Percentiles rank a stretch among this genome's conserved stretches.
phyloP scores from a whole-genome alignment of 2,888 invertebrate species.

The Cacoxenus indagator region DNA sequence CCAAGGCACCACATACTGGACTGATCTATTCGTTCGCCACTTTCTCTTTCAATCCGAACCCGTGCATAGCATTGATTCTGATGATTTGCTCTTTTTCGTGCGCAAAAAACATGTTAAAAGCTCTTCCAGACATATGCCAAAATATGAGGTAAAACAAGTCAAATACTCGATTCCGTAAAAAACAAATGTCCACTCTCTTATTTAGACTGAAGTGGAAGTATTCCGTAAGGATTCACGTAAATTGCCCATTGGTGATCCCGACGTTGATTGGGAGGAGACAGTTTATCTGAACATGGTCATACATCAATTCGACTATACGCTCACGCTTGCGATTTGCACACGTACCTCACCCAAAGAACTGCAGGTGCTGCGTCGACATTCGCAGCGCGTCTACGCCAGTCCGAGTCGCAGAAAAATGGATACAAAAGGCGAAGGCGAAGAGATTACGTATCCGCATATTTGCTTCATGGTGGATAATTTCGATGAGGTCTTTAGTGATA shows the following conservation, averaged over 20 bases:
- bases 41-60: constrained; percentile 92
- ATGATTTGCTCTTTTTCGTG: constrained; percentile 97
- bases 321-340: constrained; percentile 97
- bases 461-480: constrained; percentile 99
- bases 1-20: constrained; percentile 95
- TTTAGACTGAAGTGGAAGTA: constrained; percentile 93
- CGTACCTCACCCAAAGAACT: constrained; percentile 97
- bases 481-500: constrained; percentile 98
- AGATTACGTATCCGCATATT: constrained; percentile 98
- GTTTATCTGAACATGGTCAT: constrained; percentile 97
- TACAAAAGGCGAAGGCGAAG: constrained; percentile 97
- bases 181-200: background rate
- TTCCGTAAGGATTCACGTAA: constrained; percentile 97
- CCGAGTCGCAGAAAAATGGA: constrained; percentile 98
- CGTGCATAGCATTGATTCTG: constrained; percentile 83
- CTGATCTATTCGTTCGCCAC: constrained; percentile 93
- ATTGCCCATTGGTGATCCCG: constrained; percentile 94
- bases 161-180: background rate
- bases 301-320: constrained; percentile 98
- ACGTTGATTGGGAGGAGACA: constrained; percentile 99
- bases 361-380: constrained; percentile 92
- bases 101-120: constrained; percentile 91
- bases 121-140: constrained; percentile 87
- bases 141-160: constrained; percentile 80
- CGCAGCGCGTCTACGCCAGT: constrained; percentile 96